phyloP scores from a whole-genome alignment of 1,140 invertebrate species.

The Drosophila suzukii region DNA sequence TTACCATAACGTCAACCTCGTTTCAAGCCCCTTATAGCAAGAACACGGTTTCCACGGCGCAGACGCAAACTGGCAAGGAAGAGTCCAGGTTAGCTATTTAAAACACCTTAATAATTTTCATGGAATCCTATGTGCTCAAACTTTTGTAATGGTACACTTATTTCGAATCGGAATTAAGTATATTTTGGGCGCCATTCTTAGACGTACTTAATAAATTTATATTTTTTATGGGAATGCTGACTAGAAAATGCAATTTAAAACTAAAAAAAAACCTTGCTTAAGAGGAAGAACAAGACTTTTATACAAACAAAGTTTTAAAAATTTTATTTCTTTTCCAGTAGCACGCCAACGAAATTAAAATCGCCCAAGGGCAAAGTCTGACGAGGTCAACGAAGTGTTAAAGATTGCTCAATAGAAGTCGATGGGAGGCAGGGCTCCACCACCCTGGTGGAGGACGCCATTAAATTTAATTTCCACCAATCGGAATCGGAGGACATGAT shows the following conservation, averaged over 20 bases:
- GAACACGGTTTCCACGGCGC: conserved; percentile 71
- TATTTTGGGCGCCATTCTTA: no score
- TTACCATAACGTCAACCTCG: conserved; percentile 86
- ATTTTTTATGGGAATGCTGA: no score
- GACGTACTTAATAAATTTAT: no score
- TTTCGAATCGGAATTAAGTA: no score
- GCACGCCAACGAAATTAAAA: conserved; percentile 77
- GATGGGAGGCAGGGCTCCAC: conserved; percentile 44
- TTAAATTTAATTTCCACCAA: conserved; percentile 74
- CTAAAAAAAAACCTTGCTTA: no score
- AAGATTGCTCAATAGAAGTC: conserved; percentile 83
- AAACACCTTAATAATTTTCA: neutral
- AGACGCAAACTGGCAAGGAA: conserved; percentile 80
- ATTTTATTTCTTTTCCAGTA: conserved; percentile 24
- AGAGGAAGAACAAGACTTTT: no score
- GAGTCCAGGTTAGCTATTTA: conserved; percentile 20
- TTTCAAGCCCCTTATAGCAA: conserved; percentile 83
- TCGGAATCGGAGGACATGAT: conserved; percentile 34
- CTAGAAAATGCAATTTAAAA: no score
- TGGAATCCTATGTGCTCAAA: no score
- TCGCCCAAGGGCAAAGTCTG: conserved; percentile 83
- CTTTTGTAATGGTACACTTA: no score
- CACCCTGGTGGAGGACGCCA: conserved; percentile 45
- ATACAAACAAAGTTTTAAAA: no score
- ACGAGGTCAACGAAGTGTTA: conserved; percentile 84